Conservation (phyloP, 1,140 invertebrate genomes). For the Drosophila oshimai region DNA sequence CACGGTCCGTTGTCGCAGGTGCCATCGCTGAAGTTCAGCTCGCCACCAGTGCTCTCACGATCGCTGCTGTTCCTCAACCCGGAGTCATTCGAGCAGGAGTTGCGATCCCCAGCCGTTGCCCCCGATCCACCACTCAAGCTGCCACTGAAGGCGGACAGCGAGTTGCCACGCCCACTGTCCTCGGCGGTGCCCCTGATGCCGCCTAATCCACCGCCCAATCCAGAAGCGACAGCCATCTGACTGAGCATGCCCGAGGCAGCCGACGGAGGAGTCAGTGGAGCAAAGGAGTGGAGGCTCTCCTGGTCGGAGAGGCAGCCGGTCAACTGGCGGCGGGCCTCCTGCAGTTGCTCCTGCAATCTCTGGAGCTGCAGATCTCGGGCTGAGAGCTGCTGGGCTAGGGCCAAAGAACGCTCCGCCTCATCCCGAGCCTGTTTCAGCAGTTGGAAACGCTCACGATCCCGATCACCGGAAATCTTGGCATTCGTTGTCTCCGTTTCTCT, state of each 20-base stretch:
- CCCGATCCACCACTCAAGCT: slow-evolving; percentile 85
- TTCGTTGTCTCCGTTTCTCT: slow-evolving; percentile 84
- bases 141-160: slow-evolving; percentile 80
- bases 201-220: slow-evolving; percentile 83
- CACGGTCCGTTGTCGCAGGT: slow-evolving; percentile 81
- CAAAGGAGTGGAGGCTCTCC: slow-evolving; percentile 87
- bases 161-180: slow-evolving; percentile 84
- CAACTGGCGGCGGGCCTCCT: slow-evolving; percentile 89
- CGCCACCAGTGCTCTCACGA: slow-evolving; percentile 87
- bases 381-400: slow-evolving; percentile 92
- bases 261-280: slow-evolving; percentile 80
- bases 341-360: slow-evolving; percentile 91
- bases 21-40: slow-evolving; percentile 81
- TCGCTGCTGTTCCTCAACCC: slow-evolving; percentile 91
- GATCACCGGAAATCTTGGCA: slow-evolving; percentile 90
- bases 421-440: slow-evolving; percentile 93
- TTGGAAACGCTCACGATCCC: slow-evolving; percentile 94
- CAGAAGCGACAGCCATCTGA: slow-evolving; percentile 83
- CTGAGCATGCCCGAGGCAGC: slow-evolving; percentile 76
- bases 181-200: slow-evolving; percentile 85
- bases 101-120: slow-evolving; percentile 85
- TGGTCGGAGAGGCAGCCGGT: slow-evolving; percentile 90
- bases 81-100: slow-evolving; percentile 94
- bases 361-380: slow-evolving; percentile 92
- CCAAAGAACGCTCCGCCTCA: slow-evolving; percentile 93